Conservation (phyloP, 2,113 vertebrate species). For the Lota lota region DNA sequence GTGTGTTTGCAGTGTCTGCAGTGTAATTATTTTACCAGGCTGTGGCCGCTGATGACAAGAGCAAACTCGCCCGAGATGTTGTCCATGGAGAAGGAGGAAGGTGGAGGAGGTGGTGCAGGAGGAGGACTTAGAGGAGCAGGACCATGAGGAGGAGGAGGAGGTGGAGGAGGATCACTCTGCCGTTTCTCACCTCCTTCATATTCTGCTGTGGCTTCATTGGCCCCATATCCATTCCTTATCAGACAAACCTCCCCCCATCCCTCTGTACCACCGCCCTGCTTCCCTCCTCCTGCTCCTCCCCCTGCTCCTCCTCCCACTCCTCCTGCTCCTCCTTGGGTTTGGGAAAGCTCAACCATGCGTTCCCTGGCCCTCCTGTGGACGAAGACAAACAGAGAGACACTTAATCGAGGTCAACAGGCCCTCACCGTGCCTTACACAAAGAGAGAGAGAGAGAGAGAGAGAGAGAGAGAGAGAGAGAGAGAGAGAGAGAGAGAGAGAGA, state of each 20-base stretch:
- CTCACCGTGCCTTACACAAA: no score
- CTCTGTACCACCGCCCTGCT: constrained; percentile 54
- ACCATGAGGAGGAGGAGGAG: constrained; percentile 7
- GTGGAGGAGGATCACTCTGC: constrained; percentile 13
- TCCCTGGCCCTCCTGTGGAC: constrained; percentile 82
- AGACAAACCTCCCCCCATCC: constrained; percentile 68
- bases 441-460: no score
- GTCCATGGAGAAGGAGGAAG: constrained; percentile 78
- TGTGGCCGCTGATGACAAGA: constrained; percentile 89
- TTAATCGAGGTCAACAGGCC: not conserved
- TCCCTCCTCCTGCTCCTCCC: constrained; percentile 9
- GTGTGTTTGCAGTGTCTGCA: not conserved
- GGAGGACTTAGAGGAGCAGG: constrained; percentile 49
- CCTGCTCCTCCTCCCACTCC: constrained; percentile 32
- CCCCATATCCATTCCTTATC: constrained; percentile 74
- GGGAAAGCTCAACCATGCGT: constrained; percentile 78
- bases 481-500: no score
- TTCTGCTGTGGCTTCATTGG: constrained; percentile 26
- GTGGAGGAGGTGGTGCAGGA: constrained; percentile 38
- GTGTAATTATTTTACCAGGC: constrained; percentile 77
- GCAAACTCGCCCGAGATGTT: constrained; percentile 87
- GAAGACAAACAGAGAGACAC: constrained; percentile 11
- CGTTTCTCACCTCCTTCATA: constrained; percentile 39
- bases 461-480: no score
- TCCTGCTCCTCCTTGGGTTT: constrained; percentile 40